Conservation (phyloP, 1,140 invertebrate species). For the Dendrolimus kikuchii region DNA sequence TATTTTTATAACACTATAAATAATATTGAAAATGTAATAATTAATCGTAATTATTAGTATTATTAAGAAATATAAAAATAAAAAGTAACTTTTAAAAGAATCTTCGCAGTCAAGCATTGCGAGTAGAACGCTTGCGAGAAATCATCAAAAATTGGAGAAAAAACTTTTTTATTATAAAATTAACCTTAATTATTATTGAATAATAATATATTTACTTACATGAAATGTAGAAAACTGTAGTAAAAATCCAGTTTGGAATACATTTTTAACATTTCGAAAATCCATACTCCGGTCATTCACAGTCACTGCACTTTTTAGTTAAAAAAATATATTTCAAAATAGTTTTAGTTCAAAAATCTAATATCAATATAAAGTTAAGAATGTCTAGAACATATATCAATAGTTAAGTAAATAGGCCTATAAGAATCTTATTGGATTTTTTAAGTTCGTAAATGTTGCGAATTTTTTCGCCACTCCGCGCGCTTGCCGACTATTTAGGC, state of each 20-base stretch:
- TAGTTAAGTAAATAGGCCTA: constrained; percentile 46
- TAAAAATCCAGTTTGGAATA: constrained; percentile 26
- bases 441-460: constrained; percentile 29
- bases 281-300: constrained; percentile 15
- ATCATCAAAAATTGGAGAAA: too few species aligned
- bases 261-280: constrained; percentile 16
- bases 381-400: constrained; percentile 19
- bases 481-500: constrained; percentile 46
- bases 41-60: too few species aligned
- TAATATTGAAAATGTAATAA: too few species aligned
- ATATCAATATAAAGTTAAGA: constrained; percentile 28
- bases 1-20: too few species aligned
- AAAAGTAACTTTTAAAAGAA: too few species aligned
- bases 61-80: too few species aligned
- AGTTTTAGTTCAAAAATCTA: constrained; percentile 21
- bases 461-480: constrained; percentile 39
- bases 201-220: constrained; percentile 27
- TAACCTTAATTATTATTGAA: neutral
- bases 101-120: too few species aligned
- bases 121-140: too few species aligned
- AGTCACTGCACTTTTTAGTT: constrained; percentile 32
- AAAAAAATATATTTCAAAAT: constrained; percentile 28
- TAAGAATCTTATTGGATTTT: constrained; percentile 54
- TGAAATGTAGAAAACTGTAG: constrained; percentile 7
- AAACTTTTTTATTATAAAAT: too few species aligned